Base-by-base conservation (phyloP, 2,888 invertebrate species). In the Eristalinus aeneus region DNA sequence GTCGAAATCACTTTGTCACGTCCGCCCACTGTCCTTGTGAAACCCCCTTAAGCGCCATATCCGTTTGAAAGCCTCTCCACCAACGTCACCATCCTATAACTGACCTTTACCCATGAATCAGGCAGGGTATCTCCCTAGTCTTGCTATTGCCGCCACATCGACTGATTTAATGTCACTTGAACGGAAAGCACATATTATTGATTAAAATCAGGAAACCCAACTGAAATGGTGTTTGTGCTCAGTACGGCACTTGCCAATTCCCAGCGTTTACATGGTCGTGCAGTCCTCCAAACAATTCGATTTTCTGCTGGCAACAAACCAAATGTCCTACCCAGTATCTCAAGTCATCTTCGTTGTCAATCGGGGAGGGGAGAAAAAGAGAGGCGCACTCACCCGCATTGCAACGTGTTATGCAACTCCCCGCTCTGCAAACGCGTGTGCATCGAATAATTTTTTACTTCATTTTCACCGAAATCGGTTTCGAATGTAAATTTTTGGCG, bases 321-420 rank as follows among this genome's bases (percentile, higher is more conserved):
- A 46, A 46, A 46, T 46, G 46, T 46, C 16, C 46, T 46, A 8
- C 16, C 46, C 46, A n/a, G 16, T 46, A 16, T 46, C 16, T 46
- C 16, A 8, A n/a, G n/a, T n/a, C 39, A 39, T 39, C 39, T 39
- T 12, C 4, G 12, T n/a, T 39, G 39, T 39, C 39, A 4, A 4
- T 39, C n/a, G 39, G 4, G 12, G n/a, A 4, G 39, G 39, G 16
- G 16, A 16, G 16, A 4, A 16, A 2, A 0, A 8, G 1, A 0
- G 5, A 16, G 46, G 16, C 6, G 16, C 16, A 23, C 71, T 65
- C 76, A 39, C 76, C 75, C 71, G 84, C 84, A 84, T 84, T 84
- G 80, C 84, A 80, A 84, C 84, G 72, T 84, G 75, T 80, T 84
- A 39, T 56, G 75, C 80, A 84, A 82, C n/a, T 6, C 46, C 46